Conservation (phyloP, 1,140 invertebrate species). For the Paraescarpia echinospica region DNA sequence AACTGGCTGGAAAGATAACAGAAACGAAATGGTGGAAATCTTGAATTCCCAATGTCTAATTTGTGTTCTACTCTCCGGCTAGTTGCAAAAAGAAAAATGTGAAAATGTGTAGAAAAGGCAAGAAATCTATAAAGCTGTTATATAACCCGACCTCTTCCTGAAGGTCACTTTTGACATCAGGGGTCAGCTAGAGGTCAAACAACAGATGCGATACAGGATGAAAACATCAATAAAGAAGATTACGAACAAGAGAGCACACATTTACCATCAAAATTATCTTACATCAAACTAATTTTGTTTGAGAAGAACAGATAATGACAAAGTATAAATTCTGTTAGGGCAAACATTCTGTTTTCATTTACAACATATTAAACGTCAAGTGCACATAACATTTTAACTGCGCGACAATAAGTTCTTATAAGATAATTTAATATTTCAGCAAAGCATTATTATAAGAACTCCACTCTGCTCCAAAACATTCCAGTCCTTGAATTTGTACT, state of each 20-base stretch:
- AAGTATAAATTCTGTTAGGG: too few species aligned
- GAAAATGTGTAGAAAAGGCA: slow-evolving; percentile 13
- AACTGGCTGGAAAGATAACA: not conserved
- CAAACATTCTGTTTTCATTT: too few species aligned
- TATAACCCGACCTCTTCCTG: slow-evolving; percentile 7
- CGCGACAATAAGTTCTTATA: not conserved
- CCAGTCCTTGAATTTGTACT: not conserved
- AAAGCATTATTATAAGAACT: not conserved
- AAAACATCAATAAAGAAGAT: not conserved
- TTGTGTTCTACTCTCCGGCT: not conserved
- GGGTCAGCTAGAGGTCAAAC: not conserved
- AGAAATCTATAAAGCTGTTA: not conserved
- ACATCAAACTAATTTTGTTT: not conserved
- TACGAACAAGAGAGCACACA: not conserved
- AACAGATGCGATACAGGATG: not conserved
- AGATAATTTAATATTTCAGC: not conserved
- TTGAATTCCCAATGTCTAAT: not conserved
- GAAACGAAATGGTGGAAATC: not conserved
- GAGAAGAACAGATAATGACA: not conserved
- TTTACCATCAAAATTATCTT: not conserved
- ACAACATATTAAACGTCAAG: not conserved
- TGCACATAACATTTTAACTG: not conserved
- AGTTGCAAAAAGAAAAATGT: not conserved
- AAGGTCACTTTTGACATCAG: slow-evolving; percentile 14
- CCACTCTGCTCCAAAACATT: not conserved